Evolutionary conservation across 1,140 invertebrate species (phyloP), one percentile per base, ranked within the genome.

Genomic region (Drosophila santomea): DNA sequence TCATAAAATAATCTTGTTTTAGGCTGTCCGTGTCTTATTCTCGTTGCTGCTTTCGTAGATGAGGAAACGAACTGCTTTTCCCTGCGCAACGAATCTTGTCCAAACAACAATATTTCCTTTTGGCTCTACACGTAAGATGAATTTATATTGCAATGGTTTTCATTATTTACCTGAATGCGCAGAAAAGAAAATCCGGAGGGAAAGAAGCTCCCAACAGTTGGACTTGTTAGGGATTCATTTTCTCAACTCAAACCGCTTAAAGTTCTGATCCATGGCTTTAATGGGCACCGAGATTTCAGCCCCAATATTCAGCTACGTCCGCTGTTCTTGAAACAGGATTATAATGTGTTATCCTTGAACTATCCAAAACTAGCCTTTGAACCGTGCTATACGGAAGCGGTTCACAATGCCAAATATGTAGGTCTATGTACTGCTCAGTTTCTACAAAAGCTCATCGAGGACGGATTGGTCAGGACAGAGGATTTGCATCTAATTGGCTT

Each of bases 101-200:
- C 77, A 44, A 80, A 80, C 60, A 4, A 11, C 0, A 75, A 80
- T 43, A 63, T 80, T 14, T 60, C 55, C 2, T 75, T 71, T 28
- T 47, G 59, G 55, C 35, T 80, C 0, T 75, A 75, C 43, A 75
- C 35, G 78, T 80, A 61, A 61, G 68, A n/a, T 11, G 4, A 4
- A 14, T 20, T 10, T 8, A 32, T 10, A 32, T 8, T 32, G 25
- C 25, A 25, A 10, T 10, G 32, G 0, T 32, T 8, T 32, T 3
- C 7, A 32, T 39, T 20, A n/a, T 36, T 1, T 4, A 17, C 0
- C 12, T 14, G 14, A 36, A 4, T 17, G 3, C 0, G 8, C 10
- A 75, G 72, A 0, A 17, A 57, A 20, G 11, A 4, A 5, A 15
- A 23, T 10, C 14, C 10, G 12, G 2, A 7, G 5, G 15, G 23